Percentiles rank a stretch among this genome's conserved stretches.
Conservation (phyloP, 2,888 invertebrate species). For the Hoplodrina blanda region DNA sequence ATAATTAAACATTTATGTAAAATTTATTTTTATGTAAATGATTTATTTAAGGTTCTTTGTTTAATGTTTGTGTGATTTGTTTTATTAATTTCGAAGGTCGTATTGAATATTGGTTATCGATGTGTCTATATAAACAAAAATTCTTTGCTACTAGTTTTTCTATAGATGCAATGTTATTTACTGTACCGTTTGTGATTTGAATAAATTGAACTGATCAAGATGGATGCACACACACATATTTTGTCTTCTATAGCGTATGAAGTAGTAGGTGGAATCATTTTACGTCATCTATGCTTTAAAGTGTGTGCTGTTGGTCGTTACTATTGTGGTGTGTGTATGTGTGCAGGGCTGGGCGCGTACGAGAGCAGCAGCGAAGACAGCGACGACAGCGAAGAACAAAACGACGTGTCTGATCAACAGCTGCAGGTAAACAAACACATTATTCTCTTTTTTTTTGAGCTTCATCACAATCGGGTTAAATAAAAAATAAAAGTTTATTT, state of each 20-base stretch:
- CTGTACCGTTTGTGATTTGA: conserved; percentile 17
- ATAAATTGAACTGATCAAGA: conserved; percentile 21
- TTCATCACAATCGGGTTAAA: background rate
- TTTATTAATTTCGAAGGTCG: conserved; percentile 28
- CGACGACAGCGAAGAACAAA: conserved; percentile 80
- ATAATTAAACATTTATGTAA: conserved; percentile 52
- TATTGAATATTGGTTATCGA: conserved; percentile 12
- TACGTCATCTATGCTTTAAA: conserved; percentile 19
- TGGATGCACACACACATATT: conserved; percentile 15
- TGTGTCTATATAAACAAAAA: conserved; percentile 22
- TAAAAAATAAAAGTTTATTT: too few species aligned
- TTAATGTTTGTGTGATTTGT: conserved; percentile 45
- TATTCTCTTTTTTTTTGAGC: background rate
- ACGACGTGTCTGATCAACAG: conserved; percentile 93
- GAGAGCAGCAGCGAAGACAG: conserved; percentile 93
- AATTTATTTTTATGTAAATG: conserved; percentile 41
- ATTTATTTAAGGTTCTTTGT: conserved; percentile 50
- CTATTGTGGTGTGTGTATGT: conserved; percentile 66
- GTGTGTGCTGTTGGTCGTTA: conserved; percentile 26
- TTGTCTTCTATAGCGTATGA: conserved; percentile 23
- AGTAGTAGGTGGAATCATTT: conserved; percentile 37
- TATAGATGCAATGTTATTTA: conserved; percentile 31
- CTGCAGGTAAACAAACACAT: conserved; percentile 91
- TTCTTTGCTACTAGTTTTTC: conserved; percentile 24
- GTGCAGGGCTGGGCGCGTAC: conserved; percentile 96